These are phyloP conservation scores for Drosophila sordidula DNA, from an alignment of 2,888 invertebrate species.

Conservation along the genomic window DNA sequence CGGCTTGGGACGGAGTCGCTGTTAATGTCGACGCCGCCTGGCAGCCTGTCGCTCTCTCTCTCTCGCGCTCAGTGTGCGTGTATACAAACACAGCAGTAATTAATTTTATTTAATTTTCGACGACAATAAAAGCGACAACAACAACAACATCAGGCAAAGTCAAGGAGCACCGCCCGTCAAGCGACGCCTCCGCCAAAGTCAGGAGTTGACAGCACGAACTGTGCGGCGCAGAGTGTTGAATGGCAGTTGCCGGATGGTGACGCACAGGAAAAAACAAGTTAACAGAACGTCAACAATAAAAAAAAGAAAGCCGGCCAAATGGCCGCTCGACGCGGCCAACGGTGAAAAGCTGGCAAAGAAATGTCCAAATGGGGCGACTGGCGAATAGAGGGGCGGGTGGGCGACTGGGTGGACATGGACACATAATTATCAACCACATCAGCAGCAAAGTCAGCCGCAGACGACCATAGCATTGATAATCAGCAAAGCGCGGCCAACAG, in stretches of 20 bases:
- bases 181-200: constrained; percentile 12
- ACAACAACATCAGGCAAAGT: constrained; percentile 22
- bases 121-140: constrained; percentile 74
- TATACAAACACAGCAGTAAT: constrained; percentile 71
- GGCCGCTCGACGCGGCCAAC: constrained; percentile 47
- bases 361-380: constrained; percentile 25
- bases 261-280: constrained; percentile 78
- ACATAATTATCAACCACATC: constrained; percentile 80
- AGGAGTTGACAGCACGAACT: constrained; percentile 34
- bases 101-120: constrained; percentile 80
- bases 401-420: constrained; percentile 44
- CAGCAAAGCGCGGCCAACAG: constrained; percentile 57
- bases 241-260: constrained; percentile 26
- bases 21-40: constrained; percentile 35
- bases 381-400: neutral
- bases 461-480: constrained; percentile 70
- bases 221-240: constrained; percentile 34
- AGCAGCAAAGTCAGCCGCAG: constrained; percentile 61
- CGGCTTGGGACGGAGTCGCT: constrained; percentile 14
- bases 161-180: constrained; percentile 39
- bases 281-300: constrained; percentile 73
- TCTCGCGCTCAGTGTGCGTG: constrained; percentile 7
- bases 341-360: constrained; percentile 32
- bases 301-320: constrained; percentile 57
- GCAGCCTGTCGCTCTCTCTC: constrained; percentile 3